A percentile compares a stretch with the other conserved stretches of the same genome.
Conservation (phyloP, 2,888 invertebrate species). For the Allacma fusca region DNA sequence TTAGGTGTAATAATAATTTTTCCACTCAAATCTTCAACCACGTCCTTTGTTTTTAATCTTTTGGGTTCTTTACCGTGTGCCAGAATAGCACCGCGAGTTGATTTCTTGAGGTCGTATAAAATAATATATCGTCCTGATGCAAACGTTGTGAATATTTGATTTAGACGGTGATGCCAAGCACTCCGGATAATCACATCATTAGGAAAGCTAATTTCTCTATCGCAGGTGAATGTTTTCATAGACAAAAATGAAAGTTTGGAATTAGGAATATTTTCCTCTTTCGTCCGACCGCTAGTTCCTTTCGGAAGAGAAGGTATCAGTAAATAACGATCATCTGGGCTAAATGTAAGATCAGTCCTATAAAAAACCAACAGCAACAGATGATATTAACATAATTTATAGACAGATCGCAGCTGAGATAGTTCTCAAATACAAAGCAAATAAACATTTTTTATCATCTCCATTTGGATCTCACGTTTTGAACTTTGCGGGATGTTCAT, state of each 20-base stretch:
- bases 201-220: constrained; percentile 52
- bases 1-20: constrained; percentile 97
- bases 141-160: constrained; percentile 92
- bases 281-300: constrained; percentile 53
- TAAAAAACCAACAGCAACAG: constrained; percentile 38
- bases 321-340: constrained; percentile 81
- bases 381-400: too few species aligned
- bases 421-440: background rate
- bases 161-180: constrained; percentile 96
- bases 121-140: constrained; percentile 90
- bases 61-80: constrained; percentile 84
- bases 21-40: constrained; percentile 80
- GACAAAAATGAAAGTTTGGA: constrained; percentile 54
- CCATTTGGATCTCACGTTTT: constrained; percentile 64
- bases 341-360: constrained; percentile 76
- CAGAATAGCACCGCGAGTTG: constrained; percentile 87
- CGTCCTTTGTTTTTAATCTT: constrained; percentile 73
- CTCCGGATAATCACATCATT: constrained; percentile 77
- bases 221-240: constrained; percentile 50
- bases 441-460: too few species aligned
- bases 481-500: constrained; percentile 81
- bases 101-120: constrained; percentile 87
- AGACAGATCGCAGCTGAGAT: too few species aligned
- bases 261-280: constrained; percentile 51
- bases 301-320: constrained; percentile 57